Base-by-base conservation (phyloP, 2,888 invertebrate genomes). In the Nomada hirtipes region DNA sequence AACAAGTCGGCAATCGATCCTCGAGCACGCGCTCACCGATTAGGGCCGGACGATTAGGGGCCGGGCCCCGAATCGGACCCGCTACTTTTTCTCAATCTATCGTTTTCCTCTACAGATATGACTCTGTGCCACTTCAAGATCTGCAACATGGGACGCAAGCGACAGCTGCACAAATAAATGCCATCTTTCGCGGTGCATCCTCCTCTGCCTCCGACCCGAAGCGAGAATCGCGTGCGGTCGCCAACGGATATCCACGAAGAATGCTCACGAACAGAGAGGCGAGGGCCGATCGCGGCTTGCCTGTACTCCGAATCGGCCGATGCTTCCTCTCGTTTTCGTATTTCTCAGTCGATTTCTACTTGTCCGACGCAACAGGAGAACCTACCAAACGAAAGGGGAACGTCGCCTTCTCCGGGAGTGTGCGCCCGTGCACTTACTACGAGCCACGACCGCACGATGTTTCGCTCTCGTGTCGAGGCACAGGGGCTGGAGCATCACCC, bases 51-150 rank as follows among this genome's bases (percentile, higher is more conserved):
- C 69, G 74, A n/a, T n/a, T n/a, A n/a, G n/a, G n/a, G n/a, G n/a
- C n/a, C n/a, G n/a, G n/a, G 29, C 29, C 60, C 7, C 59, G 59
- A 60, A 18, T 29, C 59, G 15, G 4, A 11, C 26, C n/a, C 53
- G 18, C 53, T 53, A 9, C 0, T 36, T 36, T 36, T 7, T 36
- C 36, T 36, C 36, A 36, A 36, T 36, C 36, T 7, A 36, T 36
- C 4, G 18, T 13, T n/a, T 36, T 20, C 53, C 47, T n/a, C 95
- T 95, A 70, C 94, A 96, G 96, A 95, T 93, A 95, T 96, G 95
- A 95, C 95, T 50, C 94, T 96, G 71, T 96, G 96, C 92, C 96
- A 96, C 88, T 96, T 96, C 93, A 96, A 96, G 94, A 96, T 96
- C 82, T 96, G 96, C 94, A 96, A 96, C 91, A 96, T 96, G 95